Conservation (phyloP, 2,888 invertebrate genomes). For the Portevinia maculata region DNA sequence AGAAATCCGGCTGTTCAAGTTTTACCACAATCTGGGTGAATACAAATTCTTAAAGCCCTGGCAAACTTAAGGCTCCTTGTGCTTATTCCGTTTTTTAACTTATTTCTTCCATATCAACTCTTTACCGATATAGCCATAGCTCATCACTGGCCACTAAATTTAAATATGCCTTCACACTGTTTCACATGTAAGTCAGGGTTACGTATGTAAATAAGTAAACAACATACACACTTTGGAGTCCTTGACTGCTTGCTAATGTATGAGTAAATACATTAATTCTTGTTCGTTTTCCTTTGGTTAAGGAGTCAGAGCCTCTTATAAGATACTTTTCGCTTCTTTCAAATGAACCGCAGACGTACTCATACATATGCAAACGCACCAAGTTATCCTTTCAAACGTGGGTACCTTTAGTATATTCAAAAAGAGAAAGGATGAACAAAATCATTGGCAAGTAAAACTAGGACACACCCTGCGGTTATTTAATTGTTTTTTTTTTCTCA, state of each 20-base stretch:
- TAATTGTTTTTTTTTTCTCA: conserved; percentile 66
- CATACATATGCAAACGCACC: conserved; percentile 40
- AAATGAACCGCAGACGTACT: conserved; percentile 62
- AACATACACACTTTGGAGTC: conserved; percentile 55
- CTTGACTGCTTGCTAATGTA: conserved; percentile 58
- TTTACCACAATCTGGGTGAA: too few species aligned
- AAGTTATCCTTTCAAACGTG: conserved; percentile 56
- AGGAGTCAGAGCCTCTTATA: conserved; percentile 49
- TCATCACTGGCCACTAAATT: conserved; percentile 30
- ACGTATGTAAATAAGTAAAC: conserved; percentile 22
- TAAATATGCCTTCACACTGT: conserved; percentile 16
- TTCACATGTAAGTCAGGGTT: conserved; percentile 61
- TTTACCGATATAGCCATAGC: background rate
- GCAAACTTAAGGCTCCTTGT: too few species aligned
- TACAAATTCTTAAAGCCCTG: too few species aligned
- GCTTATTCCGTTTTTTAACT: too few species aligned
- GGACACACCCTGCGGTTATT: conserved; percentile 75
- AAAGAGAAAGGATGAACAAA: conserved; percentile 19
- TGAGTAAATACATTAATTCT: conserved; percentile 28
- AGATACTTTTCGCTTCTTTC: conserved; percentile 24
- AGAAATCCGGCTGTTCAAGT: too few species aligned
- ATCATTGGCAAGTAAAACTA: conserved; percentile 72
- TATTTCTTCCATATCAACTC: background rate
- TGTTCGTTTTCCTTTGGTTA: conserved; percentile 41
- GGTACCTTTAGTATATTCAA: conserved; percentile 32